Percentiles rank a stretch among this genome's conserved stretches.
Evolutionary conservation across 2,113 vertebrate genomes (phyloP).

Genomic region (Colinus virginianus): DNA sequence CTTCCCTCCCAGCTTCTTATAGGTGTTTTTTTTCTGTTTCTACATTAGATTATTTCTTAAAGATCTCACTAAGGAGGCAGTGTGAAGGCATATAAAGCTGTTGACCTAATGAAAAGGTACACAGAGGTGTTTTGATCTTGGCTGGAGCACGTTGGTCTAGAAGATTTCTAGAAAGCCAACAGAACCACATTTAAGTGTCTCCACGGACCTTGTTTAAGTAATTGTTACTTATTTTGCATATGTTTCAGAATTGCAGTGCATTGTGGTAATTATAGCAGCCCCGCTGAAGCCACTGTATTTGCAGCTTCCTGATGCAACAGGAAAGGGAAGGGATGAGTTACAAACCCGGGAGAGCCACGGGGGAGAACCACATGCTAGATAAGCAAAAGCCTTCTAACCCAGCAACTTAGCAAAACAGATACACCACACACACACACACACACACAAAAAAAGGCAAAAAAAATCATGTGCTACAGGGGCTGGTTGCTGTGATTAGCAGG

Average conservation of each 20-base stretch:
- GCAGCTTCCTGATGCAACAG: slow-evolving; percentile 72
- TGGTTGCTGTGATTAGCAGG: slow-evolving; percentile 23
- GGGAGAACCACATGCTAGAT: slow-evolving; percentile 24
- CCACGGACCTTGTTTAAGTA: slow-evolving; percentile 1
- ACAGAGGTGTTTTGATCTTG: neutral
- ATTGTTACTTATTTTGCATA: slow-evolving; percentile 29
- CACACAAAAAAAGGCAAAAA: neutral
- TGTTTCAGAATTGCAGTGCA: slow-evolving; percentile 17
- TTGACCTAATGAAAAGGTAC: neutral
- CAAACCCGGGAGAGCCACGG: slow-evolving; percentile 1
- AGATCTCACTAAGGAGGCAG: neutral
- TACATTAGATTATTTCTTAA: neutral
- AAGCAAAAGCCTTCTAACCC: slow-evolving; percentile 9
- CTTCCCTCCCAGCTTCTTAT: neutral
- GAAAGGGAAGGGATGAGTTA: slow-evolving; percentile 72
- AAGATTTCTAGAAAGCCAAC: slow-evolving; percentile 27
- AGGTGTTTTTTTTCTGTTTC: neutral
- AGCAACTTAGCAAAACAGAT: neutral
- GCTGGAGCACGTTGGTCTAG: neutral
- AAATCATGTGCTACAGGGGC: neutral
- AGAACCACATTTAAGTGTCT: neutral
- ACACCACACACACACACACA: neutral
- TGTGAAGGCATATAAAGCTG: neutral
- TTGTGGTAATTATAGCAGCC: slow-evolving; percentile 54
- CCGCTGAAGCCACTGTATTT: slow-evolving; percentile 56